phyloP scores from a whole-genome alignment of 1,140 invertebrate species.

The Rhopalosiphum padi region DNA sequence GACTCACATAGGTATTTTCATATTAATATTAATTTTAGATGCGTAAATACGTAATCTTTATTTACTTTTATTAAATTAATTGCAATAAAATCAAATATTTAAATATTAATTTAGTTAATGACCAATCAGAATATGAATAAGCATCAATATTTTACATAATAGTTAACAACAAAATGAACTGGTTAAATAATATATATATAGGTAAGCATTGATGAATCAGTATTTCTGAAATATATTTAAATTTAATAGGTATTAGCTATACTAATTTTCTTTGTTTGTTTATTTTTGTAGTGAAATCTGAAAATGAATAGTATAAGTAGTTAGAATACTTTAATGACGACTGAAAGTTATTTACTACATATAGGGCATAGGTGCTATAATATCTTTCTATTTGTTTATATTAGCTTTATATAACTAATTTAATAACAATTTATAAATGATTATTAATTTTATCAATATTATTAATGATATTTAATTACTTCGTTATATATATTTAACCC shows the following conservation, averaged over 20 bases:
- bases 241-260: background rate
- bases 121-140: background rate
- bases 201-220: background rate
- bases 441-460: constrained; percentile 15
- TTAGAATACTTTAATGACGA: background rate
- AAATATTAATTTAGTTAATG: background rate
- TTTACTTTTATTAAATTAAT: constrained; percentile 6
- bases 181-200: too few species aligned
- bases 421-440: background rate
- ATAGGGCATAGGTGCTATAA: background rate
- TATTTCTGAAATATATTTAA: background rate
- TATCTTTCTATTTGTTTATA: background rate
- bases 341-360: background rate
- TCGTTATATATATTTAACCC: background rate
- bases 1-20: background rate
- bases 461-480: background rate
- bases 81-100: background rate
- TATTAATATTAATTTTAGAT: background rate
- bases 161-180: background rate
- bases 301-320: background rate
- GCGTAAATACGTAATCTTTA: background rate
- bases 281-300: background rate
- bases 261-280: background rate
- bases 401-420: too few species aligned
- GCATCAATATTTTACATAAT: background rate